phyloP scores from a whole-genome alignment of 2,888 invertebrate species.

The Lissonota sp. region DNA sequence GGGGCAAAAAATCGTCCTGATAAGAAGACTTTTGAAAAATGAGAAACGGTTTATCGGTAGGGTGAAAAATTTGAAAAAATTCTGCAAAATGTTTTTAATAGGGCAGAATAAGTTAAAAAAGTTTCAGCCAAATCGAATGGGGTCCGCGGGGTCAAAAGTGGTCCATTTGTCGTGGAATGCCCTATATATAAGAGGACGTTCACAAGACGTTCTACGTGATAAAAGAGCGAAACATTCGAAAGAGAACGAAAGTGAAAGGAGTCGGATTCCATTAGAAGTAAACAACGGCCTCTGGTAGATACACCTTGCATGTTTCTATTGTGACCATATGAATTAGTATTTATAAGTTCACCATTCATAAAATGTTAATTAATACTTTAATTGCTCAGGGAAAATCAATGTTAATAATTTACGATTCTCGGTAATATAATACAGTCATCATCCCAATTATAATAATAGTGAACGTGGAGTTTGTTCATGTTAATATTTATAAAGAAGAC shows the following conservation, averaged over 20 bases:
- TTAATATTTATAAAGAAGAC: slow-evolving; percentile 6
- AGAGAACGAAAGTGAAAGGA: slow-evolving; percentile 80
- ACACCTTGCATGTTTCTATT: slow-evolving; percentile 51
- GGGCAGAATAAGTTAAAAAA: too few species aligned
- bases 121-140: too few species aligned
- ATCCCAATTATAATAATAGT: slow-evolving; percentile 33
- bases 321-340: slow-evolving; percentile 7
- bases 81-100: too few species aligned
- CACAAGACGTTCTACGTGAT: slow-evolving; percentile 23
- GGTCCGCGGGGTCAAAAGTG: too few species aligned
- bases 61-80: too few species aligned
- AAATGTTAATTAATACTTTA: slow-evolving; percentile 24
- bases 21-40: too few species aligned
- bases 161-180: too few species aligned
- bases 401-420: slow-evolving; percentile 13
- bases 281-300: slow-evolving; percentile 38
- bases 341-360: slow-evolving; percentile 55
- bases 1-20: too few species aligned
- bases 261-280: slow-evolving; percentile 71
- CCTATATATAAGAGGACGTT: slow-evolving; percentile 24
- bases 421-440: neutral
- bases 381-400: neutral
- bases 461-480: neutral
- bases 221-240: slow-evolving; percentile 70
- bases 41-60: too few species aligned